phyloP scores from a whole-genome alignment of 2,797 vertebrate species.

The Decapterus maruadsi region DNA sequence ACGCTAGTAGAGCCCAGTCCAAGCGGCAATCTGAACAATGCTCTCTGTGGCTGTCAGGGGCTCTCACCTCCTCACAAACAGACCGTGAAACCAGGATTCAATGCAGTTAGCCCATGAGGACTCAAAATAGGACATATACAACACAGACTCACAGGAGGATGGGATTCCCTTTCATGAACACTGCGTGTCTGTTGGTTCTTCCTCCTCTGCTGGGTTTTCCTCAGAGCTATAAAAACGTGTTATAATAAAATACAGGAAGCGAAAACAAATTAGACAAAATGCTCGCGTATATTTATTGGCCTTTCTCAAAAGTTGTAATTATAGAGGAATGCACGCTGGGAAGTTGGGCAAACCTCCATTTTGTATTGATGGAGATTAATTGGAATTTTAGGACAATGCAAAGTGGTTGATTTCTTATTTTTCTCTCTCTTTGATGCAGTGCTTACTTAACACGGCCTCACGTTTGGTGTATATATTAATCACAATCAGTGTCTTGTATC shows the following conservation, averaged over 20 bases:
- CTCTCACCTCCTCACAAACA: conserved; percentile 46
- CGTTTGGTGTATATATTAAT: conserved; percentile 69
- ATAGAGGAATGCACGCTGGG: conserved; percentile 47
- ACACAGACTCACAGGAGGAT: conserved; percentile 19
- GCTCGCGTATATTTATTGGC: conserved; percentile 42
- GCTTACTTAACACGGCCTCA: conserved; percentile 57
- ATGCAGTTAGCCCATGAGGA: conserved; percentile 17
- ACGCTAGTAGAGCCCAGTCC: conserved; percentile 37
- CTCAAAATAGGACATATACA: conserved; percentile 47
- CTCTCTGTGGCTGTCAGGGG: conserved; percentile 53
- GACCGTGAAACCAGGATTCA: conserved; percentile 47
- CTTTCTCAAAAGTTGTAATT: conserved; percentile 37
- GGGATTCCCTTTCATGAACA: conserved; percentile 26
- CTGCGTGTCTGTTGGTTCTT: conserved; percentile 36
- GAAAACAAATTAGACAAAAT: conserved; percentile 63
- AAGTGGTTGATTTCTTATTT: conserved; percentile 18
- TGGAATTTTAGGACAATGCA: conserved; percentile 51
- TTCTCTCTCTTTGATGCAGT: background rate
- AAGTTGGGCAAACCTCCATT: conserved; percentile 39
- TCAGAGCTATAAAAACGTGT: conserved; percentile 38
- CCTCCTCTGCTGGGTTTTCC: conserved; percentile 21
- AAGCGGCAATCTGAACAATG: conserved; percentile 56
- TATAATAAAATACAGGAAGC: conserved; percentile 51
- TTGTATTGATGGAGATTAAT: conserved; percentile 63
- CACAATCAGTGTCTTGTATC: conserved; percentile 75